phyloP scores from a whole-genome alignment of 2,113 vertebrate genomes.

The Marmota flaviventris region DNA sequence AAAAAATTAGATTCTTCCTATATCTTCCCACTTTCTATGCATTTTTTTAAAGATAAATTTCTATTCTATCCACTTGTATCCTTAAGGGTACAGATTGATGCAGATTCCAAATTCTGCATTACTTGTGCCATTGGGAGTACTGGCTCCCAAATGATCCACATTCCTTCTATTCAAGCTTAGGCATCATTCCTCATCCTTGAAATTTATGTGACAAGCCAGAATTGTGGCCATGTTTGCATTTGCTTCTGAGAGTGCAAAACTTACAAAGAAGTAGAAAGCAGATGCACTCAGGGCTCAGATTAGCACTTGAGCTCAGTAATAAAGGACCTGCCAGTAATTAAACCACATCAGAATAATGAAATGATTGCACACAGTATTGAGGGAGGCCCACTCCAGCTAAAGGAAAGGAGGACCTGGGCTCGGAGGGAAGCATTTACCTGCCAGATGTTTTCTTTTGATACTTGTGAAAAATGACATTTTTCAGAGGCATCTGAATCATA shows the following conservation, averaged over 20 bases:
- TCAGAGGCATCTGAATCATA: not conserved
- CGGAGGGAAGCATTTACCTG: not conserved
- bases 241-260: constrained; percentile 78
- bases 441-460: constrained; percentile 43
- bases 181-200: constrained; percentile 60
- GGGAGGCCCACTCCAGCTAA: not conserved
- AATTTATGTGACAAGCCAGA: constrained; percentile 81
- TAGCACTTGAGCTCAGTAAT: constrained; percentile 75
- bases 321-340: constrained; percentile 83
- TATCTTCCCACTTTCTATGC: constrained; percentile 13
- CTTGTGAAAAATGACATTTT: constrained; percentile 10
- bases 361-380: constrained; percentile 55
- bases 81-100: not conserved
- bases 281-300: constrained; percentile 83
- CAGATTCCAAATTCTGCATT: constrained; percentile 45
- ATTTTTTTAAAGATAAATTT: constrained; percentile 35
- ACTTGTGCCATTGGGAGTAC: constrained; percentile 6
- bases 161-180: constrained; percentile 45
- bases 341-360: constrained; percentile 82
- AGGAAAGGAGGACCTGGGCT: constrained; percentile 54
- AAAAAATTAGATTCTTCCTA: constrained; percentile 30
- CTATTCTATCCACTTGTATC: constrained; percentile 14
- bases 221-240: constrained; percentile 70
- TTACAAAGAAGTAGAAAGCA: constrained; percentile 76
- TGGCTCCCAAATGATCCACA: constrained; percentile 5